Conservation (phyloP, 2,888 invertebrate species). For the Mesorhabditis belari region DNA sequence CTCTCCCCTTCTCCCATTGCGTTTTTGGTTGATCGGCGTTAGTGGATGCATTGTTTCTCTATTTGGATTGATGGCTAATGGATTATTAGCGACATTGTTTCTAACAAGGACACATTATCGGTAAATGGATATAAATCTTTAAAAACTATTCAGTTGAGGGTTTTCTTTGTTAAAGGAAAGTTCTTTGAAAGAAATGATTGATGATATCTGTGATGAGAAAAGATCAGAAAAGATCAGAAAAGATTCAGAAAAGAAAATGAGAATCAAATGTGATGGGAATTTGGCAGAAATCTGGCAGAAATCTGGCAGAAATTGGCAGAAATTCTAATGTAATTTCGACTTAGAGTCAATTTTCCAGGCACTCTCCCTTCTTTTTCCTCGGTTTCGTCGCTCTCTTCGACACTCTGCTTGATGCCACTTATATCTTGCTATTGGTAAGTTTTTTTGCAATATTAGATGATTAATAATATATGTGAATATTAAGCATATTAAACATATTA, state of each 20-base stretch:
- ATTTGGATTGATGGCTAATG: conserved; percentile 46
- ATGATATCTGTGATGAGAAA: background rate
- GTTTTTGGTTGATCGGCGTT: conserved; percentile 41
- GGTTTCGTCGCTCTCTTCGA: conserved; percentile 52
- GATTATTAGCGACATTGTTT: conserved; percentile 41
- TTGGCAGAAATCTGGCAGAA: no score
- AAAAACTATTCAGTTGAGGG: background rate
- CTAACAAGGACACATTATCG: conserved; percentile 39
- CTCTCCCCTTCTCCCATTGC: conserved; percentile 3
- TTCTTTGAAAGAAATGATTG: conserved; percentile 4
- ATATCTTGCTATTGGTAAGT: conserved; percentile 42
- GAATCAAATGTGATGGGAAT: no score
- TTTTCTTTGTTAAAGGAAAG: background rate
- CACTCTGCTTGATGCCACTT: conserved; percentile 44
- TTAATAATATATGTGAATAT: background rate
- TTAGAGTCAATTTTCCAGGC: conserved; percentile 22
- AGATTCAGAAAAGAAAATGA: background rate
- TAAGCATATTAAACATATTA: background rate
- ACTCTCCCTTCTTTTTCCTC: conserved; percentile 52
- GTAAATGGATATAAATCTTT: conserved; percentile 6
- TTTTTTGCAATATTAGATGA: no score
- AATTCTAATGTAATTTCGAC: background rate
- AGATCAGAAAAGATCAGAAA: conserved; percentile 3
- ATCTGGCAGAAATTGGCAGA: background rate
- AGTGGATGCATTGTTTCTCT: conserved; percentile 39